A percentile compares a stretch with the other conserved stretches of the same genome.
These are phyloP conservation scores for Lacerta viridis DNA, from an alignment of 2,797 vertebrate genomes.

Conservation along the genomic window DNA sequence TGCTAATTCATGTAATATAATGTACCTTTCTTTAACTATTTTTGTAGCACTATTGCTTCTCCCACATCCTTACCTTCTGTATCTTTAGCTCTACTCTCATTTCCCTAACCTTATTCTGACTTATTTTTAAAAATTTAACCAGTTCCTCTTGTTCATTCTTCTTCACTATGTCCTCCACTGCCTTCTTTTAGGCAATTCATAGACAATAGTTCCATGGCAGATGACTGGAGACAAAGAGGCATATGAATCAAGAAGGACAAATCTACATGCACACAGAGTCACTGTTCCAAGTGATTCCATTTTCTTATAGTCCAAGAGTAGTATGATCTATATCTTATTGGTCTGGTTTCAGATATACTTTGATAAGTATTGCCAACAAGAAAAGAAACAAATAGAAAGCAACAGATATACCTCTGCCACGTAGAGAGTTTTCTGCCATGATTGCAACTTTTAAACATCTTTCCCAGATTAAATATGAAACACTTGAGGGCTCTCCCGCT, in stretches of 20 bases:
- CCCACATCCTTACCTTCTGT: neutral
- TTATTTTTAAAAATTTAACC: neutral
- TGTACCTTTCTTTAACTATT: neutral
- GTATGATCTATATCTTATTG: conserved; percentile 35
- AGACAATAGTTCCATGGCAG: conserved; percentile 13
- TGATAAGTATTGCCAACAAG: conserved; percentile 50
- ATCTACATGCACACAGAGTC: conserved; percentile 53
- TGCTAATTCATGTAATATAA: neutral
- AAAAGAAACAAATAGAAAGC: conserved; percentile 27
- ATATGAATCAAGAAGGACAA: conserved; percentile 57
- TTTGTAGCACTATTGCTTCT: neutral
- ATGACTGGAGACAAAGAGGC: conserved; percentile 56
- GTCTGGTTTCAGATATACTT: conserved; percentile 54
- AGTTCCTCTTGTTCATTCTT: neutral
- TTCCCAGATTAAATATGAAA: conserved; percentile 37
- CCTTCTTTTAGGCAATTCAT: conserved; percentile 16
- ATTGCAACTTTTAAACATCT: conserved; percentile 13
- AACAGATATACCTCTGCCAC: neutral
- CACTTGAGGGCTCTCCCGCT: conserved; percentile 11
- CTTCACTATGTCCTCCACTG: neutral
- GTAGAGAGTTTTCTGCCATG: neutral
- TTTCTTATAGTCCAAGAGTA: conserved; percentile 8
- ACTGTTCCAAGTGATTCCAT: conserved; percentile 41
- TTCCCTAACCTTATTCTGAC: neutral
- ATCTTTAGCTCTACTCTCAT: neutral